These are phyloP conservation scores for Drosophila meridiana DNA, from an alignment of 2,888 invertebrate species.

Conservation along the genomic window DNA sequence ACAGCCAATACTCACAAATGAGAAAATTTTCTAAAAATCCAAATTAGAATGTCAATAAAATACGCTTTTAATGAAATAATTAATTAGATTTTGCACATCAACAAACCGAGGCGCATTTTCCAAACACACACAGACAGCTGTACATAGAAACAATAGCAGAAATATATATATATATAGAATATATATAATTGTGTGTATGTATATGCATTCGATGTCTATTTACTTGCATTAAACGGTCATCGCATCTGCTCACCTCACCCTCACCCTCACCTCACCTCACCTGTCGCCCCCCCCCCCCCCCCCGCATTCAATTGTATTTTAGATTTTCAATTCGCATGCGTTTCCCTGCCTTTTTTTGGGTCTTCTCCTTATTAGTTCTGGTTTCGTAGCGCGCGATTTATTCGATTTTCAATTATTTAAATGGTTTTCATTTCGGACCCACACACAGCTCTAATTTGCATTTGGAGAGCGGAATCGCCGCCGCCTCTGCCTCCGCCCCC, in stretches of 20 bases:
- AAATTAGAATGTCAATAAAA: slow-evolving; percentile 83
- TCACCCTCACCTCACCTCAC: slow-evolving; percentile 3
- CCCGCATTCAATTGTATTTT: slow-evolving; percentile 4
- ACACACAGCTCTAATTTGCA: slow-evolving; percentile 74
- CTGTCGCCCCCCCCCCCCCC: not conserved
- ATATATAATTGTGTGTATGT: slow-evolving; percentile 12
- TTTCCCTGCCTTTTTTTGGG: slow-evolving; percentile 22
- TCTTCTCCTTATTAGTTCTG: slow-evolving; percentile 36
- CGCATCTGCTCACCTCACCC: slow-evolving; percentile 43
- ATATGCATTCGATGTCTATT: slow-evolving; percentile 16
- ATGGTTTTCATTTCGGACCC: slow-evolving; percentile 73
- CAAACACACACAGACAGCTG: slow-evolving; percentile 18
- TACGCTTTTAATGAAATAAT: slow-evolving; percentile 81
- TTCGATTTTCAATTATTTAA: slow-evolving; percentile 82
- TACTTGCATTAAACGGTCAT: slow-evolving; percentile 25
- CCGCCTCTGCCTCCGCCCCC: not conserved
- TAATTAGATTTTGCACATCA: slow-evolving; percentile 82
- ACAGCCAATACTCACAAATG: slow-evolving; percentile 8
- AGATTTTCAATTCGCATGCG: slow-evolving; percentile 46
- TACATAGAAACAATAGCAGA: slow-evolving; percentile 15
- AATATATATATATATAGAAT: slow-evolving; percentile 15
- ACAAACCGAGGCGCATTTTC: slow-evolving; percentile 61
- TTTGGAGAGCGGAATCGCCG: slow-evolving; percentile 38
- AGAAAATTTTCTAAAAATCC: slow-evolving; percentile 68
- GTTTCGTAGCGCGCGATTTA: slow-evolving; percentile 57